phyloP scores from a whole-genome alignment of 2,888 invertebrate species.

The Oscheius sp. region DNA sequence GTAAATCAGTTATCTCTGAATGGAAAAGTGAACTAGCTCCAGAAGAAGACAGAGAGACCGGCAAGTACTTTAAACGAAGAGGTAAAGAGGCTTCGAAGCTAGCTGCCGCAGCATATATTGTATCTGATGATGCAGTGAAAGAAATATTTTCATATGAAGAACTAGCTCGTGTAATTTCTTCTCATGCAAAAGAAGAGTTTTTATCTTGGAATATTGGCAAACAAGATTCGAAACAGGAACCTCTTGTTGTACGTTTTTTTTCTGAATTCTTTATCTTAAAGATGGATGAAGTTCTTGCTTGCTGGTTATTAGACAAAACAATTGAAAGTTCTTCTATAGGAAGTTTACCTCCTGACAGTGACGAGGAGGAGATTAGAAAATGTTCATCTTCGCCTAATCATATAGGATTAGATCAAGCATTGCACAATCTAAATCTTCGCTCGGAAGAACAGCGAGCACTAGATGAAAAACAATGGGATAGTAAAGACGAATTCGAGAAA shows the following conservation, averaged over 20 bases:
- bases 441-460: background rate
- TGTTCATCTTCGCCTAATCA: background rate
- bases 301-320: conserved; percentile 48
- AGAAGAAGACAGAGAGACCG: conserved; percentile 22
- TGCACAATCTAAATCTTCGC: background rate
- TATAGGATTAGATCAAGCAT: background rate
- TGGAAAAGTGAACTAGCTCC: background rate
- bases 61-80: background rate
- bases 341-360: background rate
- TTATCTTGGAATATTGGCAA: background rate
- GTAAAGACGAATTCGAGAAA: conserved; percentile 7
- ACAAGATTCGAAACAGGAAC: background rate
- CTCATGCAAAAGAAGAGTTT: background rate
- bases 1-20: background rate
- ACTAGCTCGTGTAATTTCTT: background rate
- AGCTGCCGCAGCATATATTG: background rate
- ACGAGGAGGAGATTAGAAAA: conserved; percentile 27
- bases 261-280: background rate
- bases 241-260: background rate
- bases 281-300: conserved; percentile 46
- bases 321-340: conserved; percentile 14
- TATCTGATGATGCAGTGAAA: background rate
- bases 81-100: background rate
- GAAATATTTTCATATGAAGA: background rate
- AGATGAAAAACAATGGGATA: background rate